Percentiles rank a stretch among this genome's conserved stretches.
Conservation (phyloP, 1,140 invertebrate species). For the Psix sp. region DNA sequence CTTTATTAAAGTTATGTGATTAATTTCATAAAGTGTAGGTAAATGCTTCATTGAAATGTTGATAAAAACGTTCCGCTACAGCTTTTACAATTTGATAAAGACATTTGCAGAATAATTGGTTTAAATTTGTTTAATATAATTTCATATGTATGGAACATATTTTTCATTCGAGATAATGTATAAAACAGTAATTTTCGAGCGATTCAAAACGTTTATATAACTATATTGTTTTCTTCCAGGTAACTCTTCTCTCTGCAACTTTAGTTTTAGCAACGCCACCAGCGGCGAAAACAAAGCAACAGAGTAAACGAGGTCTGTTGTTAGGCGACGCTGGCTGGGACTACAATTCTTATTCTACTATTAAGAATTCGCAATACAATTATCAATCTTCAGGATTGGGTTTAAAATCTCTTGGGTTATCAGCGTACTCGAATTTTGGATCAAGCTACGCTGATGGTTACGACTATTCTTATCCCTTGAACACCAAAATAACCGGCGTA, state of each 20-base stretch:
- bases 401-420: constrained; percentile 20
- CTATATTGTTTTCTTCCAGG: constrained; percentile 22
- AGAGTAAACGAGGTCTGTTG: constrained; percentile 51
- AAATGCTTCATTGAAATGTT: too few relatives aligned
- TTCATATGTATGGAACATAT: too few relatives aligned
- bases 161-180: too few relatives aligned
- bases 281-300: neutral
- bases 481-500: constrained; percentile 30
- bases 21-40: too few relatives aligned
- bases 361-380: constrained; percentile 29
- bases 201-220: neutral
- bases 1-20: too few relatives aligned
- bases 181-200: neutral
- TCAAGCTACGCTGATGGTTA: constrained; percentile 26
- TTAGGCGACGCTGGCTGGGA: constrained; percentile 18
- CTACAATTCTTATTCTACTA: constrained; percentile 14
- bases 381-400: constrained; percentile 9
- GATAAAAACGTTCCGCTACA: too few relatives aligned
- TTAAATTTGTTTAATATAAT: too few relatives aligned
- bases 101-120: too few relatives aligned
- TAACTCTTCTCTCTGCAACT: constrained; percentile 5
- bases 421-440: constrained; percentile 23
- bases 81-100: too few relatives aligned
- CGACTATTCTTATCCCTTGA: constrained; percentile 26
- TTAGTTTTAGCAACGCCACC: constrained; percentile 20